Evolutionary conservation across 53 echinoderm and acorn worm genomes (phyloP).

Genomic region (Luidia sarsii): DNA sequence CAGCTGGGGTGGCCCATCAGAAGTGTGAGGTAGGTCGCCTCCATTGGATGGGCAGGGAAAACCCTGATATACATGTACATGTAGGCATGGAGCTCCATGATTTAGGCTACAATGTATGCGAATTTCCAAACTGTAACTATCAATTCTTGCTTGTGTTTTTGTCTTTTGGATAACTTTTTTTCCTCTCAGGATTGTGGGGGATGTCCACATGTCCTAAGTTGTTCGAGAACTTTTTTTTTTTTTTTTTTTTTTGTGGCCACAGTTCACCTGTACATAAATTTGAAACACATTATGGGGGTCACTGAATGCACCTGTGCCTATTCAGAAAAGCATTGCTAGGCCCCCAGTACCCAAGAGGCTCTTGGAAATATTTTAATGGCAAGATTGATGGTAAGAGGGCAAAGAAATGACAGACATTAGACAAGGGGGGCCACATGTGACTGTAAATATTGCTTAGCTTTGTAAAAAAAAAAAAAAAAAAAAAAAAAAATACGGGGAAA

Average conservation of each 20-base stretch:
- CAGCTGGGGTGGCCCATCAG: no score
- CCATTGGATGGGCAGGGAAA: no score
- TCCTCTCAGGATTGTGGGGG: no score
- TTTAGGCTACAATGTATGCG: no score
- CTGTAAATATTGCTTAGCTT: background rate
- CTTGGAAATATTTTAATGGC: background rate
- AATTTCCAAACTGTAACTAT: no score
- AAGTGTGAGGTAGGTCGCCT: no score
- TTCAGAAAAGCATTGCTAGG: background rate
- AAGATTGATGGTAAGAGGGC: background rate
- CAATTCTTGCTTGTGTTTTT: no score
- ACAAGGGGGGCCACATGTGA: background rate
- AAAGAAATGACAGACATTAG: background rate
- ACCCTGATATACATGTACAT: no score
- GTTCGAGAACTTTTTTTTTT: background rate
- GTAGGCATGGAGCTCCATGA: no score
- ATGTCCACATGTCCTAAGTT: no score
- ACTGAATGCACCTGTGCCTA: background rate
- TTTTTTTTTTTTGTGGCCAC: no score
- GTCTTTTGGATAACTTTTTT: no score
- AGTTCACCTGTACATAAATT: constrained; percentile 12
- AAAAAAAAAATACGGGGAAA: background rate
- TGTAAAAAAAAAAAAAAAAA: background rate
- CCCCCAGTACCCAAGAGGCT: background rate
- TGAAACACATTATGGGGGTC: background rate